A percentile compares a stretch with the other conserved stretches of the same genome.
These are phyloP conservation scores for Penelope pileata DNA, from an alignment of 2,113 vertebrate genomes.

Conservation along the genomic window DNA sequence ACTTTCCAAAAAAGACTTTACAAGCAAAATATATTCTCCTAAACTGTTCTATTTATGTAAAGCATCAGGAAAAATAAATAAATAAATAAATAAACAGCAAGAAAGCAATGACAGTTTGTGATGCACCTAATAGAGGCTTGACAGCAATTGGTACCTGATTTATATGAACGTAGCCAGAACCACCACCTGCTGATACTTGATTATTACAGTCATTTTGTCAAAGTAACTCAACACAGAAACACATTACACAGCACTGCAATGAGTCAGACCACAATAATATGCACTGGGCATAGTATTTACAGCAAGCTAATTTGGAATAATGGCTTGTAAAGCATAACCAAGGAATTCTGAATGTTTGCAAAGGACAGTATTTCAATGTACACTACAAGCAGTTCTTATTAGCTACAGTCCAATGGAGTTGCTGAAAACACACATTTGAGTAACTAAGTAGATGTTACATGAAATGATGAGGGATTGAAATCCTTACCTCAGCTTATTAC, in stretches of 20 bases:
- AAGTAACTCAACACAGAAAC: slow-evolving; percentile 29
- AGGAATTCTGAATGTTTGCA: not conserved
- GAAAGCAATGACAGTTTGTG: not conserved
- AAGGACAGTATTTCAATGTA: not conserved
- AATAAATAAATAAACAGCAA: not conserved
- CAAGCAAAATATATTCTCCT: not conserved
- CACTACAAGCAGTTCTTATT: not conserved
- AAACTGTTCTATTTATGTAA: not conserved
- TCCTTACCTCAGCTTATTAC: not conserved
- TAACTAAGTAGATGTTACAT: not conserved
- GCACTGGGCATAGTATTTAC: not conserved
- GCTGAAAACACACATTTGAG: not conserved
- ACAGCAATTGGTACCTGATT: slow-evolving; percentile 59
- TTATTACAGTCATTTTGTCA: slow-evolving; percentile 47
- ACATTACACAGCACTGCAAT: not conserved
- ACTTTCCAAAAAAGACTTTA: not conserved
- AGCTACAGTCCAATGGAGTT: not conserved
- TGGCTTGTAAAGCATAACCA: not conserved
- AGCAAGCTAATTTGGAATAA: slow-evolving; percentile 19
- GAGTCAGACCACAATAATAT: slow-evolving; percentile 1
- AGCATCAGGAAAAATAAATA: not conserved
- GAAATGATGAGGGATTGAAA: not conserved
- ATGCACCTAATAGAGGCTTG: slow-evolving; percentile 17
- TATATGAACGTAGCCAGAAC: slow-evolving; percentile 28
- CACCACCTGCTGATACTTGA: slow-evolving; percentile 57